These are phyloP conservation scores for Vireo griseus DNA, from an alignment of 2,797 vertebrate species.

Conservation along the genomic window DNA sequence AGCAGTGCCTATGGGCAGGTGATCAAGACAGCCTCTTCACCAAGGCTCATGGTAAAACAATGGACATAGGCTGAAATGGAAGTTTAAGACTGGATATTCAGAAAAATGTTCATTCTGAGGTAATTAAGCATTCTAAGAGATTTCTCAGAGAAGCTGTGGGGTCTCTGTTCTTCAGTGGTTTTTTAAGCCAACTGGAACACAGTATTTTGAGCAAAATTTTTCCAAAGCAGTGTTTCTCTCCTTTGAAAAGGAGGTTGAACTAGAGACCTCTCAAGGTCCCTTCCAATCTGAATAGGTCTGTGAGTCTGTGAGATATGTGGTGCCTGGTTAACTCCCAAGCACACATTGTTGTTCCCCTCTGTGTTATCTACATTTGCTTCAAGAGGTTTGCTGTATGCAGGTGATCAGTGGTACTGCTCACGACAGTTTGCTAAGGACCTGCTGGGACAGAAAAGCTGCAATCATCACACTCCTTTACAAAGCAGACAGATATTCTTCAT, in stretches of 20 bases:
- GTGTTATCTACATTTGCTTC: not conserved
- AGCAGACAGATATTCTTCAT: not conserved
- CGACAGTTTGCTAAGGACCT: not conserved
- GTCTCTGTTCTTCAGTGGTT: not conserved
- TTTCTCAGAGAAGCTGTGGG: not conserved
- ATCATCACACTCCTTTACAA: not conserved
- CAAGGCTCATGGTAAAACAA: not conserved
- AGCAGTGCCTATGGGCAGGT: not conserved
- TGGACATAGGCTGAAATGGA: not conserved
- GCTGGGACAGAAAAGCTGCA: not conserved
- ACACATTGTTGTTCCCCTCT: not conserved
- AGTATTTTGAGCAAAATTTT: not conserved
- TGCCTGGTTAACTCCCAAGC: not conserved
- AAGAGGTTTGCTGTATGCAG: not conserved
- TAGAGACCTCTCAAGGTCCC: not conserved
- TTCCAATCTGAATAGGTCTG: not conserved
- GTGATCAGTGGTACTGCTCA: fast-evolving
- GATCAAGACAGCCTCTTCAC: not conserved
- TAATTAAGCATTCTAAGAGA: not conserved
- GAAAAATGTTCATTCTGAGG: not conserved
- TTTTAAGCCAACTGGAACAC: not conserved
- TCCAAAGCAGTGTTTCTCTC: not conserved
- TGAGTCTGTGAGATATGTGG: not conserved
- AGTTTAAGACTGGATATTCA: not conserved
- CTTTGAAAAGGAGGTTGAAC: not conserved